These are phyloP conservation scores for Pempheris klunzingeri DNA, from an alignment of 2,797 vertebrate species.

Conservation along the genomic window DNA sequence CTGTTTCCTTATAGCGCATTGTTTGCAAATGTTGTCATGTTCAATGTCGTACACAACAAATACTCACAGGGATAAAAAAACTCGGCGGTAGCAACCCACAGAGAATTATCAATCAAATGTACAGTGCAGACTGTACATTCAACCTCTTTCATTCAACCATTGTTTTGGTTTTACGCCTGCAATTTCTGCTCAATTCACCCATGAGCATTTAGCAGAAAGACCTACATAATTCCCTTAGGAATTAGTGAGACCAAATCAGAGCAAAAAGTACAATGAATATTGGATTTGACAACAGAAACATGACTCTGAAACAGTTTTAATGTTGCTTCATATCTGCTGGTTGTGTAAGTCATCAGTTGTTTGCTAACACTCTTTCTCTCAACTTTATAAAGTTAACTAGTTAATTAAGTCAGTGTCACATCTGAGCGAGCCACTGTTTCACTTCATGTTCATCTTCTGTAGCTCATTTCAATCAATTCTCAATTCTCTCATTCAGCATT, in stretches of 20 bases:
- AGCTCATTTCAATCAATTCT: background rate
- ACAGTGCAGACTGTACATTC: background rate
- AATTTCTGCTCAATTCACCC: background rate
- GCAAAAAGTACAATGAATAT: background rate
- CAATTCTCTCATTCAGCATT: background rate
- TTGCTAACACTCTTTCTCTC: background rate
- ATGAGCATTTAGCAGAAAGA: background rate
- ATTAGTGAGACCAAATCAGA: background rate
- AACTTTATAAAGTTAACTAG: background rate
- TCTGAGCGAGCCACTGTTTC: background rate
- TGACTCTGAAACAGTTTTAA: background rate
- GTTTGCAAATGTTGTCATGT: background rate
- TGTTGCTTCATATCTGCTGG: background rate
- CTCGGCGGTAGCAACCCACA: background rate
- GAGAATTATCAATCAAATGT: background rate
- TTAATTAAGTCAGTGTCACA: too few species aligned
- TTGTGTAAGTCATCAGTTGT: background rate
- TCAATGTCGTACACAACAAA: slow-evolving; percentile 5
- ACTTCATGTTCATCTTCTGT: too few species aligned
- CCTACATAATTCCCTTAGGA: background rate
- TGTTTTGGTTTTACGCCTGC: background rate
- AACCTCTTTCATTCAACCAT: background rate
- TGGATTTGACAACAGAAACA: background rate
- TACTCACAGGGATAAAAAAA: background rate
- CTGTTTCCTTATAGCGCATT: slow-evolving; percentile 19